Evolutionary conservation across 2,888 invertebrate genomes (phyloP).

Genomic region (Alloplasta piceator): DNA sequence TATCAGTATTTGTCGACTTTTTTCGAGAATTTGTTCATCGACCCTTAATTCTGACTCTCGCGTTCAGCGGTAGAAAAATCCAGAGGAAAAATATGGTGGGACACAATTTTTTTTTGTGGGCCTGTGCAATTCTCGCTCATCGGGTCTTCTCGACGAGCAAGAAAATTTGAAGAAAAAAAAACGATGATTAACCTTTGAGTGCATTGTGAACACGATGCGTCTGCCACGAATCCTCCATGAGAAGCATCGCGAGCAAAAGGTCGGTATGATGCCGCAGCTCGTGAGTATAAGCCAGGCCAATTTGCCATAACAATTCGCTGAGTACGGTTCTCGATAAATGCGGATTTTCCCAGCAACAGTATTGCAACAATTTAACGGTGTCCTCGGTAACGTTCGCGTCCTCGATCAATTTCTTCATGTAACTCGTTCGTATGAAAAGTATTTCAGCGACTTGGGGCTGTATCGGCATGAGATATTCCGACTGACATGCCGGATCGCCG

Average conservation of each 20-base stretch:
- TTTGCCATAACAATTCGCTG: conserved; percentile 96
- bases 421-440: conserved; percentile 92
- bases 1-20: too few relatives aligned
- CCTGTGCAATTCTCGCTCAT: too few relatives aligned
- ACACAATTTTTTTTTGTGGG: too few relatives aligned
- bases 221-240: conserved; percentile 98
- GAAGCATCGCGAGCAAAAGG: conserved; percentile 92
- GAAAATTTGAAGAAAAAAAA: too few relatives aligned
- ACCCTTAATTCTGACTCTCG: too few relatives aligned
- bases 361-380: conserved; percentile 94
- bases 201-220: conserved; percentile 97
- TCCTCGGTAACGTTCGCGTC: conserved; percentile 97
- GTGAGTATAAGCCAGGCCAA: conserved; percentile 94
- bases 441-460: conserved; percentile 91
- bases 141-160: too few relatives aligned
- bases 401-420: conserved; percentile 97
- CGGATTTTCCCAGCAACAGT: conserved; percentile 98
- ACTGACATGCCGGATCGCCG: conserved; percentile 86
- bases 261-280: conserved; percentile 97
- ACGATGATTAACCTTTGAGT: conserved; percentile 95
- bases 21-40: too few relatives aligned
- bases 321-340: conserved; percentile 95
- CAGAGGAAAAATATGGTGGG: too few relatives aligned
- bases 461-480: conserved; percentile 87
- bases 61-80: too few relatives aligned